These are phyloP conservation scores for Sinelater perroti DNA, from an alignment of 2,888 invertebrate species.

Conservation along the genomic window DNA sequence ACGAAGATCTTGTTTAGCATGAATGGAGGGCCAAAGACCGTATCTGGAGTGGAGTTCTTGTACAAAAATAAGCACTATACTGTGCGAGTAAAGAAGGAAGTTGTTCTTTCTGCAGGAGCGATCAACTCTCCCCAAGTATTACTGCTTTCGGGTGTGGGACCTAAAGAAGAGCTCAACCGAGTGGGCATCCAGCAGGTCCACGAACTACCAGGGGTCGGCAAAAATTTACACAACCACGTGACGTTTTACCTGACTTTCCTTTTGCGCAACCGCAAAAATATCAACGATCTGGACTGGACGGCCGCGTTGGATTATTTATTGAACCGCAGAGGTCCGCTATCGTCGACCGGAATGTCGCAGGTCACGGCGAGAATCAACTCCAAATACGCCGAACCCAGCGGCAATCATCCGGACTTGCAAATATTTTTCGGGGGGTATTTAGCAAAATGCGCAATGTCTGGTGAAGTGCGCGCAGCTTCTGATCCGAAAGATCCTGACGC, in stretches of 20 bases:
- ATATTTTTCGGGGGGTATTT: constrained; percentile 73
- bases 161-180: constrained; percentile 66
- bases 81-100: constrained; percentile 66
- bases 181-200: constrained; percentile 69
- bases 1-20: constrained; percentile 62
- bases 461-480: constrained; percentile 59
- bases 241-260: constrained; percentile 68
- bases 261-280: constrained; percentile 63
- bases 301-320: constrained; percentile 69
- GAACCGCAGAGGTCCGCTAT: constrained; percentile 68
- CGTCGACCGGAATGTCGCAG: constrained; percentile 74
- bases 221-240: constrained; percentile 75
- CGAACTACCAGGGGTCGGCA: constrained; percentile 74
- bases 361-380: constrained; percentile 73
- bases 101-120: constrained; percentile 70
- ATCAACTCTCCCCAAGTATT: constrained; percentile 74
- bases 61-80: constrained; percentile 62
- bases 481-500: constrained; percentile 55
- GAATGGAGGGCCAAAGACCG: constrained; percentile 62
- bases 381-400: constrained; percentile 66
- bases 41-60: constrained; percentile 69
- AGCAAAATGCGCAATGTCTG: constrained; percentile 67
- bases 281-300: constrained; percentile 69
- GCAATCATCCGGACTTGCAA: constrained; percentile 71
- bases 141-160: constrained; percentile 73